Evolutionary conservation across 2,113 vertebrate genomes (phyloP).

Genomic region (Eudyptes chrysolophus): DNA sequence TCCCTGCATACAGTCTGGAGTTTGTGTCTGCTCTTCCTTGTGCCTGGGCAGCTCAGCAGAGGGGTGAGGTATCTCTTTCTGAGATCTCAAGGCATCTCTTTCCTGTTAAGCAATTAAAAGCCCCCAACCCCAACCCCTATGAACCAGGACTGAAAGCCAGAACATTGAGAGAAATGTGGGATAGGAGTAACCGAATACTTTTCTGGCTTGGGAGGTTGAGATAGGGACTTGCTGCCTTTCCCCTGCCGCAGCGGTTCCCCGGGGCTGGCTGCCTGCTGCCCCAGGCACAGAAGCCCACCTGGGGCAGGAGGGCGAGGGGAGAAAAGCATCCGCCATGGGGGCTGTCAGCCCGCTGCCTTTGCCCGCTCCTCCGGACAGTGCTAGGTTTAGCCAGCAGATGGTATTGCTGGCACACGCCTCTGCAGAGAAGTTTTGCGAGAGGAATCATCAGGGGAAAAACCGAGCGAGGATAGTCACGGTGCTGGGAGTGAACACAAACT

Average conservation of each 20-base stretch:
- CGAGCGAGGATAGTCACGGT: fast-evolving
- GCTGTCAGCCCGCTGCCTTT: neutral
- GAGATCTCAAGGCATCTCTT: neutral
- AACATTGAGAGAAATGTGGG: fast-evolving
- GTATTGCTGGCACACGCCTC: neutral
- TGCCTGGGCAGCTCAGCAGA: neutral
- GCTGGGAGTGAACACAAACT: neutral
- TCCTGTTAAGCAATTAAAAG: neutral
- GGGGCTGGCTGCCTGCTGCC: neutral
- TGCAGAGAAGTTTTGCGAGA: neutral
- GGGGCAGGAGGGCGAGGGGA: fast-evolving
- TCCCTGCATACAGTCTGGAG: neutral
- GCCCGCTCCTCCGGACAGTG: fast-evolving
- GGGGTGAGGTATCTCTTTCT: no score
- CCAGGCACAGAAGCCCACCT: neutral
- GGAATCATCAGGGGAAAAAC: neutral
- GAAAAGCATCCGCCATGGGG: fast-evolving
- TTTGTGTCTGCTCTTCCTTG: neutral
- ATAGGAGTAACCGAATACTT: neutral
- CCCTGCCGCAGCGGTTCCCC: no score
- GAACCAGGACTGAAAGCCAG: neutral
- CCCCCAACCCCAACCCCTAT: fast-evolving
- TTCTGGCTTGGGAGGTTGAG: neutral
- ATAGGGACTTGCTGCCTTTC: neutral
- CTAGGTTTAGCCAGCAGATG: conserved; percentile 57